These are phyloP conservation scores for Thyatira batis DNA, from an alignment of 2,888 invertebrate species.

Conservation along the genomic window DNA sequence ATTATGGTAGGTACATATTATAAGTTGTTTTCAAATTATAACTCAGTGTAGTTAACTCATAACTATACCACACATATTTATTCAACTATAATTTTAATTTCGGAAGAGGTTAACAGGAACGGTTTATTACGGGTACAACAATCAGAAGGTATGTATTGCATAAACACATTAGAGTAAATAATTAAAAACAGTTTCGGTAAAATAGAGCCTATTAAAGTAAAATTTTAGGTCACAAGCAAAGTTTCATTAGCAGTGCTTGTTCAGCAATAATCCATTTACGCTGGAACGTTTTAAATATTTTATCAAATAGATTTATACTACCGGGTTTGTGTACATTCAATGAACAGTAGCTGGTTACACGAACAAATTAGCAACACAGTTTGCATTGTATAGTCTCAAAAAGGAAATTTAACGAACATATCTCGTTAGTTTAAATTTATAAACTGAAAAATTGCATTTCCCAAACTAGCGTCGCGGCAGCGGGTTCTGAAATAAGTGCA, in stretches of 20 bases:
- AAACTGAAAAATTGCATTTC: background rate
- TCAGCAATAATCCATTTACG: background rate
- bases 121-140: conserved; percentile 3
- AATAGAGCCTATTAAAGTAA: background rate
- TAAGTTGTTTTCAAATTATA: too few relatives aligned
- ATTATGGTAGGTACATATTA: too few relatives aligned
- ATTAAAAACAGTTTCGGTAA: conserved; percentile 28
- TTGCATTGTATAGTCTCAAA: background rate
- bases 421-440: background rate
- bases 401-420: background rate
- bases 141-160: conserved; percentile 28
- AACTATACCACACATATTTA: too few relatives aligned
- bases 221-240: background rate
- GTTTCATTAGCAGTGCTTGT: background rate
- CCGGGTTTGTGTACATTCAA: background rate
- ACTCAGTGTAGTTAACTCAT: too few relatives aligned
- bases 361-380: background rate
- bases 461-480: background rate
- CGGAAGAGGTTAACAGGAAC: conserved; percentile 4
- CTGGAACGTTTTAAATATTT: background rate
- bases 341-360: background rate
- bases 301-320: background rate
- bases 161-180: conserved; percentile 21
- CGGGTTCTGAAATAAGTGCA: conserved; percentile 20
- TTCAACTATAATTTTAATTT: conserved; percentile 35